Conservation (phyloP, 2,797 vertebrate species). For the Periparus ater region DNA sequence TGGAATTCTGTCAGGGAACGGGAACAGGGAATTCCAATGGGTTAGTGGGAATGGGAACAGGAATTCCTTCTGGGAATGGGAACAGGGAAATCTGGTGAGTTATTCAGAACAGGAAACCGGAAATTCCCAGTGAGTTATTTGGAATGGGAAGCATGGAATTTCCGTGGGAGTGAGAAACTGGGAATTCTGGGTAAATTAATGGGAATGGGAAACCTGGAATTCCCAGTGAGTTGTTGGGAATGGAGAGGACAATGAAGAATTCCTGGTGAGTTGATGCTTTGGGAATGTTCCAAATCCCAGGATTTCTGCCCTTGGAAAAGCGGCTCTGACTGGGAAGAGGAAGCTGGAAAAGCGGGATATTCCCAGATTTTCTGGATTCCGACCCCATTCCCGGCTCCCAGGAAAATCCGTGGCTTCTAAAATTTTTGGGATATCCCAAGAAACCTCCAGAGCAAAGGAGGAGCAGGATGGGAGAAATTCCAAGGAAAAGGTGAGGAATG, state of each 20-base stretch:
- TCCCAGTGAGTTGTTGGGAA: neutral
- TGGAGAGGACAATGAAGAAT: neutral
- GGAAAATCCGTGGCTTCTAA: neutral
- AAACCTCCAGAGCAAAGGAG: neutral
- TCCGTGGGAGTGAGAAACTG: neutral
- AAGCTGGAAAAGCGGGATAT: neutral
- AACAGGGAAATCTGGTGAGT: rapidly evolving
- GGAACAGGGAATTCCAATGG: too few relatives aligned
- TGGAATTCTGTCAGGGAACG: too few relatives aligned
- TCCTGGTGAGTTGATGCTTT: too few relatives aligned
- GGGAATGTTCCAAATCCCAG: neutral
- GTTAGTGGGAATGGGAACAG: too few relatives aligned
- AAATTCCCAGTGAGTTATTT: neutral
- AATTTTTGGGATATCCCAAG: neutral
- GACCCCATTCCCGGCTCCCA: too few relatives aligned
- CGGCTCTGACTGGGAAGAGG: too few relatives aligned
- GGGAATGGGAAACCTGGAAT: neutral
- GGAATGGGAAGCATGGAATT: neutral
- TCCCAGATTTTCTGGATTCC: neutral
- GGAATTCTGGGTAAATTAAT: neutral
- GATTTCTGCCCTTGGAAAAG: neutral
- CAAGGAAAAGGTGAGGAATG: neutral
- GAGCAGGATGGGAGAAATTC: neutral
- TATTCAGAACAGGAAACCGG: neutral
- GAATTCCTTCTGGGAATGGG: too few relatives aligned